Evolutionary conservation across 1,140 invertebrate species (phyloP).

Genomic region (Fopius arisanus): DNA sequence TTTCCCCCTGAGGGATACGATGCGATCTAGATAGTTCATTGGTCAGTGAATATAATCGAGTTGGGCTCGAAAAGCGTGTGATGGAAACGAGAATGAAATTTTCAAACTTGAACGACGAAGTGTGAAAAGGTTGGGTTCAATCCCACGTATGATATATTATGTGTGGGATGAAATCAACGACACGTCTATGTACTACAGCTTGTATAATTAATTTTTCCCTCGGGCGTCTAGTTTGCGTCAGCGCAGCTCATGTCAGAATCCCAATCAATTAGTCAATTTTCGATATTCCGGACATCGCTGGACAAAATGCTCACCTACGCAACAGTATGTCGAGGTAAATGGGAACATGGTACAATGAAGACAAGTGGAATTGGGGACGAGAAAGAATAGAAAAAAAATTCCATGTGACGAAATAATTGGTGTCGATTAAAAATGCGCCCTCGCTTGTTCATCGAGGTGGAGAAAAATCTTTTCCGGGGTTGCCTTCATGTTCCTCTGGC

Average conservation of each 20-base stretch:
- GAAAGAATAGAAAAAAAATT: no score
- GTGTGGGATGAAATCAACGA: not conserved
- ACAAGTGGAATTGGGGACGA: no score
- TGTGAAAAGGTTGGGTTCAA: not conserved
- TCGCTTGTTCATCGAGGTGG: no score
- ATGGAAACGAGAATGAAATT: not conserved
- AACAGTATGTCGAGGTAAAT: not conserved
- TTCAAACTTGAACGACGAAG: not conserved
- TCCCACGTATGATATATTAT: not conserved
- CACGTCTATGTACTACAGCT: not conserved
- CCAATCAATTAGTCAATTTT: not conserved
- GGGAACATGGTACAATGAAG: no score
- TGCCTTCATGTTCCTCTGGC: not conserved
- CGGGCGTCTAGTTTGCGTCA: not conserved
- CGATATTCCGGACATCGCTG: not conserved
- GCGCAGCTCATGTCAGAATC: not conserved
- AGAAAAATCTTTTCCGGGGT: no score
- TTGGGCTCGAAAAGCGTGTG: not conserved
- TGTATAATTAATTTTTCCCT: constrained; percentile 4
- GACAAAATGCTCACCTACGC: not conserved
- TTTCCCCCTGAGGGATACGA: not conserved
- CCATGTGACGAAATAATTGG: not conserved
- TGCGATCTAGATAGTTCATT: not conserved
- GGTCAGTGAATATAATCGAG: not conserved
- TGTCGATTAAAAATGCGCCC: not conserved